A percentile compares a stretch with the other conserved stretches of the same genome.
Evolutionary conservation across 2,888 invertebrate species (phyloP).

Genomic region (Phania funesta): DNA sequence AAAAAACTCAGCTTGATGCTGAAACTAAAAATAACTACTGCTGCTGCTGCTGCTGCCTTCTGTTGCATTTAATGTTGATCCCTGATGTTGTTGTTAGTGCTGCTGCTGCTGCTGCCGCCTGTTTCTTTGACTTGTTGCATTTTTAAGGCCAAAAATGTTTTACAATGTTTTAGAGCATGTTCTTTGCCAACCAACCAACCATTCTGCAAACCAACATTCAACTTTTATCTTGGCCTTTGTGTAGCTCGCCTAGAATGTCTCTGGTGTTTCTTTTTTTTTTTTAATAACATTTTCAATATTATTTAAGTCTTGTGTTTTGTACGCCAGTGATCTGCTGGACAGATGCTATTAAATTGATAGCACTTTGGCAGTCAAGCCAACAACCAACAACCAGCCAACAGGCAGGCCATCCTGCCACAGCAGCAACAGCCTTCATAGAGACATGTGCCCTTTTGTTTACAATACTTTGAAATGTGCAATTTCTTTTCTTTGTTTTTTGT

Average conservation of each 20-base stretch:
- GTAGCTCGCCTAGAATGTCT: constrained; percentile 45
- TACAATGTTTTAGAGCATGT: constrained; percentile 66
- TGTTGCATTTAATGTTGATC: constrained; percentile 22
- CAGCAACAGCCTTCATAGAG: constrained; percentile 35
- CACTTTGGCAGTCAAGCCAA: constrained; percentile 65
- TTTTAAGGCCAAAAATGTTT: constrained; percentile 63
- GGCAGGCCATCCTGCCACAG: constrained; percentile 16
- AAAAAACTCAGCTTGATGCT: constrained; percentile 62
- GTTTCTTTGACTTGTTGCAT: constrained; percentile 56
- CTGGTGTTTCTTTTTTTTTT: constrained; percentile 18
- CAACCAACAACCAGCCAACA: constrained; percentile 18
- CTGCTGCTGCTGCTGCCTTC: constrained; percentile 25
- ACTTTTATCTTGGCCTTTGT: constrained; percentile 53
- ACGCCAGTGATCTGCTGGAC: constrained; percentile 70
- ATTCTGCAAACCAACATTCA: constrained; percentile 16
- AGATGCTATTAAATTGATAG: constrained; percentile 79
- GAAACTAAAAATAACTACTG: constrained; percentile 65
- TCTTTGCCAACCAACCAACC: constrained; percentile 53
- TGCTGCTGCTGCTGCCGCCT: constrained; percentile 26
- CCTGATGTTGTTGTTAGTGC: constrained; percentile 29
- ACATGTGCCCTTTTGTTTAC: constrained; percentile 66
- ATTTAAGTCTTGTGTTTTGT: constrained; percentile 21
- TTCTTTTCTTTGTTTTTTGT: constrained; percentile 26
- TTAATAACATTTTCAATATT: constrained; percentile 34
- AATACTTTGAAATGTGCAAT: constrained; percentile 55